Base-by-base conservation (phyloP, 2,797 vertebrate species). In the Eulemur rubriventer region DNA sequence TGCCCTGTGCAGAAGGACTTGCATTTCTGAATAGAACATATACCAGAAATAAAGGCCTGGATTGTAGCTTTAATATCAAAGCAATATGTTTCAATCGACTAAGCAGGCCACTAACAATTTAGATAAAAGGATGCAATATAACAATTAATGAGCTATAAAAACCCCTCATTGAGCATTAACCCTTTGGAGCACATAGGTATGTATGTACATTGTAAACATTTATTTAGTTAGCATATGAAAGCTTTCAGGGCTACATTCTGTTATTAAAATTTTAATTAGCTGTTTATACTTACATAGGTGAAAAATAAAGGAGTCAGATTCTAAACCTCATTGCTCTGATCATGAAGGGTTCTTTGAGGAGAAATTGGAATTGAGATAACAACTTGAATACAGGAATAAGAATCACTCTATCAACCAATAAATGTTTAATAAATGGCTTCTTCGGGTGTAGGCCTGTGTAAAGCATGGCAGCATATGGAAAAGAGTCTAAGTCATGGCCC, bases 101-200 rank as follows among this genome's bases (percentile, higher is more conserved):
- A 98, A 98, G 96, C 97, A 98, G 98, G 76, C 95, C 96, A 97
- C 97, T 97, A 98, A 98, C 97, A 98, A 97, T 98, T 98, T 98
- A 98, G 97, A 98, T 98, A 98, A 98, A 98, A 98, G 96, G 82
- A 97, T 97, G 96, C 96, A 98, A 94, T 98, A 97, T 97, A 98
- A 96, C 97, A 98, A 97, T 98, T 98, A 98, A 98, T 98, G 97
- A 98, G 90, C 96, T 98, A 98, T 98, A 98, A 96, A 98, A 96
- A 96, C 87, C 96, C 59, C 67, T 98, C 94, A 92, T 96, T 98
- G 97, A 96, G 86, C 95, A 96, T 98, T 98, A 98, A 98, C 98
- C 96, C 98, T 98, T 98, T 83, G 95, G 90, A 97, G 65, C 16
- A 87, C 90, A 82, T 26, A 35, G 63, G 85, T 85, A 61, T 89